Conservation (phyloP, 2,113 vertebrate species). For the Indri indri region DNA sequence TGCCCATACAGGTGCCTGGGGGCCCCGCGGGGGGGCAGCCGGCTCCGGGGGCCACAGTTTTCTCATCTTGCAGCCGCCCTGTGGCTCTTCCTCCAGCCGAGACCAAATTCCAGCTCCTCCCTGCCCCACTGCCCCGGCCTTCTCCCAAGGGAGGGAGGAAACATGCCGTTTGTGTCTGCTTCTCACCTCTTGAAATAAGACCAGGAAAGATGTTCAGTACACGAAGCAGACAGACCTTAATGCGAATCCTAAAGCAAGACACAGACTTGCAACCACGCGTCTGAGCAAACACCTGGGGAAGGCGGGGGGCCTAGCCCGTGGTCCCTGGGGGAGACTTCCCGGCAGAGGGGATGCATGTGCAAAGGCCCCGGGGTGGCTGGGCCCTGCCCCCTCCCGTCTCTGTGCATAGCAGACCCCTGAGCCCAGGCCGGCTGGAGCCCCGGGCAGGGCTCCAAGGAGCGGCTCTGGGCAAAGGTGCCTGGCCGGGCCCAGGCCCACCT, state of each 20-base stretch:
- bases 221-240: background rate
- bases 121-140: background rate
- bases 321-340: background rate
- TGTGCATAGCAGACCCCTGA: background rate
- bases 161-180: background rate
- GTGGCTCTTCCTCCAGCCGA: too few species aligned
- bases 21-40: background rate
- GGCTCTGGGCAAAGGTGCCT: background rate
- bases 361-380: background rate
- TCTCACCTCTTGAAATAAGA: background rate
- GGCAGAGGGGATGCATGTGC: background rate
- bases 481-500: background rate
- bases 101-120: background rate
- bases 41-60: background rate
- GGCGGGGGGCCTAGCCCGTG: accelerated
- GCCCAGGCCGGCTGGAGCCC: background rate
- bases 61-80: background rate
- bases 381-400: accelerated
- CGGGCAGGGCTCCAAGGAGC: background rate
- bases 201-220: background rate
- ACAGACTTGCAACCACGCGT: background rate
- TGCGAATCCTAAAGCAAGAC: background rate
- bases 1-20: background rate
- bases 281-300: background rate
- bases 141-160: background rate